Conservation (phyloP, 2,113 vertebrate genomes). For the Uropsilus gracilis region DNA sequence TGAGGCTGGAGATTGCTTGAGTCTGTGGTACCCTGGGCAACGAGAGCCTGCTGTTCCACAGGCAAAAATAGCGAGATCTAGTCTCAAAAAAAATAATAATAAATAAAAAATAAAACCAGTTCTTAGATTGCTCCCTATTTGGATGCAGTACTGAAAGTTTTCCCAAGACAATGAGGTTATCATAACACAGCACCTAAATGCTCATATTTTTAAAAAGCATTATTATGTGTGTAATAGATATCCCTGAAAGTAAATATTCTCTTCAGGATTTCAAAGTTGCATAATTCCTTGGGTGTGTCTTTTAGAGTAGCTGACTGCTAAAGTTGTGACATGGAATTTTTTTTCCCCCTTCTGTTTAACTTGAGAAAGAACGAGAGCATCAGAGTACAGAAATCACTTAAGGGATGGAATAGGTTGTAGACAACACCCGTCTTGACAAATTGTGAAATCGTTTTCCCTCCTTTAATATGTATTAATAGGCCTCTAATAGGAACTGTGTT, state of each 20-base stretch:
- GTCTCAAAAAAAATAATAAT: too few species aligned
- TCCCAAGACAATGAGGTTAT: constrained; percentile 31
- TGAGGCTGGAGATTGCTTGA: too few species aligned
- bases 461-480: neutral
- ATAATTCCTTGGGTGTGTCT: neutral
- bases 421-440: neutral
- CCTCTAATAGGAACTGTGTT: neutral
- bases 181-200: neutral
- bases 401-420: neutral
- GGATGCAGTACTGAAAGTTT: neutral
- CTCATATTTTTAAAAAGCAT: constrained; percentile 39
- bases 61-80: too few species aligned
- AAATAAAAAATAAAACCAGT: too few species aligned
- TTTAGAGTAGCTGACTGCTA: neutral
- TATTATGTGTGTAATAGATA: constrained; percentile 11
- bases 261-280: constrained; percentile 41
- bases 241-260: neutral
- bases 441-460: neutral
- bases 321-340: neutral
- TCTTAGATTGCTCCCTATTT: neutral
- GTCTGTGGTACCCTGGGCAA: too few species aligned
- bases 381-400: neutral
- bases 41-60: too few species aligned
- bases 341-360: neutral
- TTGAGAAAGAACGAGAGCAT: neutral